phyloP scores from a whole-genome alignment of 2,888 invertebrate species.

The Heliconius ethilla region DNA sequence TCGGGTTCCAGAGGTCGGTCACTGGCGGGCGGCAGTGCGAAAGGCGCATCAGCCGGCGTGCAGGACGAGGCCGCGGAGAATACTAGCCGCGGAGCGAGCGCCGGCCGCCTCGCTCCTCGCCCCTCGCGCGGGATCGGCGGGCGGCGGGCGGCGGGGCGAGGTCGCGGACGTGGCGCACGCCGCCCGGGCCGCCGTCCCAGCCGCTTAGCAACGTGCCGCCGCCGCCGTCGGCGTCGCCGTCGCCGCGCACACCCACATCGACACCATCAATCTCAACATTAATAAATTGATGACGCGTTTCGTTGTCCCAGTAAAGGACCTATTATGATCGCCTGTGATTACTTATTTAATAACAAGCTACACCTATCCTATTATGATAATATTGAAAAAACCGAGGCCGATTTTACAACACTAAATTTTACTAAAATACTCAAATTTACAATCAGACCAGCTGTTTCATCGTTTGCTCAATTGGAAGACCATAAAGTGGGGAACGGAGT shows the following conservation, averaged over 20 bases:
- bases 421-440: neutral
- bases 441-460: neutral
- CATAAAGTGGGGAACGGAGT: too few species aligned
- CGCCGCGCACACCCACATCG: constrained; percentile 50
- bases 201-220: constrained; percentile 55
- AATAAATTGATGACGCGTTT: constrained; percentile 37
- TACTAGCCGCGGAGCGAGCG: constrained; percentile 58
- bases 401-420: neutral
- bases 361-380: neutral
- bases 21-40: constrained; percentile 64
- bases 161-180: constrained; percentile 57
- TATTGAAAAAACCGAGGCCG: neutral
- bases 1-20: constrained; percentile 76
- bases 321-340: neutral
- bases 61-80: constrained; percentile 69
- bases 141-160: constrained; percentile 64
- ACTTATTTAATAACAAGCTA: constrained; percentile 7
- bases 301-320: constrained; percentile 16
- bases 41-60: constrained; percentile 60
- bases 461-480: neutral
- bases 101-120: constrained; percentile 44
- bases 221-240: constrained; percentile 46
- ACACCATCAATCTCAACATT: constrained; percentile 39
- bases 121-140: constrained; percentile 56
- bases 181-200: constrained; percentile 50